Evolutionary conservation across 2,113 vertebrate species (phyloP), one percentile per base, ranked within the genome.

Genomic region (Sitta europaea): DNA sequence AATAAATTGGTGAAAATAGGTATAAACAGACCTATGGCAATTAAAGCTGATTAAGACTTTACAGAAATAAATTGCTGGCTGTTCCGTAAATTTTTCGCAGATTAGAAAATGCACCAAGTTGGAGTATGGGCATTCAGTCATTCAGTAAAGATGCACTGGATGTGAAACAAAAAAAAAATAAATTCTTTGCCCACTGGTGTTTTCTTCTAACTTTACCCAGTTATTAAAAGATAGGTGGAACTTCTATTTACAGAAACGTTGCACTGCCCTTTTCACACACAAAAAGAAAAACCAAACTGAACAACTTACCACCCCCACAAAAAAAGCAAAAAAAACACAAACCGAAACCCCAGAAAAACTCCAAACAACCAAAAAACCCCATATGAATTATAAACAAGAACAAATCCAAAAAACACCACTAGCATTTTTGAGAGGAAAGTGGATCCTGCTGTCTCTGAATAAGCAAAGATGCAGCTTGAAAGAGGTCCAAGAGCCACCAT

Each of bases 1-100:
- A 88, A 76, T 42, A 93, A 93, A 94, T 68, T 67, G 63, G 42
- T 87, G 47, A 78, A 91, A 96, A 94, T 77, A 96, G 85, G 73
- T 87, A 54, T 82, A 92, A 80, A 96, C 74, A 93, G 70, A 89
- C 36, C 51, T 88, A 54, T 75, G 25, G 38, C 27, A 35, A 94
- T 81, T 90, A 95, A 78, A 85, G 63, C 29, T 68, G 90, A 94
- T 80, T 91, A 94, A 95, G 75, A 72, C 51, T 79, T 61, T 59
- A 76, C 36, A 35, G 22, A 93, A 85, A 61, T 76, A 92, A 88
- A 88, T 51, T 86, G 15, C 65, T 90, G 61, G 27, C 62, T 94
- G 66, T 84, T 92, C 68, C 2, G 9, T 78, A 95, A 80, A 75
- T 84, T 95, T 95, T 93, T 81, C 77, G 33, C 55, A 82, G 83